A percentile compares a stretch with the other conserved stretches of the same genome.
These are phyloP conservation scores for Grus americana DNA, from an alignment of 2,113 vertebrate genomes.

Conservation along the genomic window DNA sequence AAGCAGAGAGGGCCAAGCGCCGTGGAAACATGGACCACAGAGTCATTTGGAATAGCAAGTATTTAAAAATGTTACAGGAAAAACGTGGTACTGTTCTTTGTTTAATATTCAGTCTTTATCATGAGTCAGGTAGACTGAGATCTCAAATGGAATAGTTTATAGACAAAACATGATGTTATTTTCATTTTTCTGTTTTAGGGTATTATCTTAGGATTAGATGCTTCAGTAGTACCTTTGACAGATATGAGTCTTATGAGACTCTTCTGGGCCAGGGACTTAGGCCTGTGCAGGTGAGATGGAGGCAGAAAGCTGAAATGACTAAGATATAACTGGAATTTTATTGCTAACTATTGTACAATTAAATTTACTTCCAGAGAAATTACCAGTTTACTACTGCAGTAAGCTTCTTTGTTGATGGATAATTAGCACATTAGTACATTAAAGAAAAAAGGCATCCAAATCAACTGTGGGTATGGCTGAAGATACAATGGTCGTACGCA, in stretches of 20 bases:
- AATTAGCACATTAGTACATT: not conserved
- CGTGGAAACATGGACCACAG: not conserved
- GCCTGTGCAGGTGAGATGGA: not conserved
- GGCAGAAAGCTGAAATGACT: not conserved
- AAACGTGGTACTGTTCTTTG: not conserved
- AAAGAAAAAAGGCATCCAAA: not conserved
- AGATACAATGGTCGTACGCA: not conserved
- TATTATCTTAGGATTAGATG: not conserved
- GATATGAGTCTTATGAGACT: not conserved
- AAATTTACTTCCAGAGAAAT: not conserved
- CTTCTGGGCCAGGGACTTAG: not conserved
- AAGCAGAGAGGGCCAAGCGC: not conserved
- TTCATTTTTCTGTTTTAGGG: not conserved
- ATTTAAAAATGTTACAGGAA: not conserved
- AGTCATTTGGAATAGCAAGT: not conserved
- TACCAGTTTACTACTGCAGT: not conserved
- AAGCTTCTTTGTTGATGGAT: not conserved
- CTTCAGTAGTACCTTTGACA: not conserved
- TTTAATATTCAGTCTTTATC: not conserved
- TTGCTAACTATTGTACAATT: not conserved
- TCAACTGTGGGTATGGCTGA: not conserved
- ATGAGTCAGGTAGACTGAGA: not conserved
- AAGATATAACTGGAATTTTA: not conserved
- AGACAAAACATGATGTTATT: not conserved
- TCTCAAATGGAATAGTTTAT: not conserved